phyloP scores from a whole-genome alignment of 35 echinoderm and acorn worm genomes.

The Lytechinus pictus region DNA sequence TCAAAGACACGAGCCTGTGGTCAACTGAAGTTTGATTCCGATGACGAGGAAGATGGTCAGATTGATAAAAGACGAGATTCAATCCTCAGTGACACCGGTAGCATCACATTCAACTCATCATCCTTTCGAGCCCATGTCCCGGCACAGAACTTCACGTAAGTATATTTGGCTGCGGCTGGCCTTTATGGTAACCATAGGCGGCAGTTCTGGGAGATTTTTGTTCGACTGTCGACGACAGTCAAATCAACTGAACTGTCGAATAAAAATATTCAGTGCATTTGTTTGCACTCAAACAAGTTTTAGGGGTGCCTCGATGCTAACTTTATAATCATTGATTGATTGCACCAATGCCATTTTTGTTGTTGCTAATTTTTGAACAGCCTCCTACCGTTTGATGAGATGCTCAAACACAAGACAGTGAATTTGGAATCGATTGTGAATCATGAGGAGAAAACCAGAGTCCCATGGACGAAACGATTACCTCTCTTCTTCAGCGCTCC shows the following conservation, averaged over 20 bases:
- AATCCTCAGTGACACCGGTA: constrained; percentile 31
- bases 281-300: too few relatives aligned
- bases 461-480: not conserved
- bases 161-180: not conserved
- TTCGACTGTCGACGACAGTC: too few relatives aligned
- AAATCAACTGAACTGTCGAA: too few relatives aligned
- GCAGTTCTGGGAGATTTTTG: too few relatives aligned
- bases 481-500: constrained; percentile 57
- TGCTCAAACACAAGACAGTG: constrained; percentile 37
- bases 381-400: constrained; percentile 33
- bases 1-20: constrained; percentile 42
- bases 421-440: not conserved
- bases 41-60: constrained; percentile 30
- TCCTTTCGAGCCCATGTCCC: not conserved
- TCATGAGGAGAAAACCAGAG: not conserved
- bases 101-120: not conserved
- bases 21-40: not conserved
- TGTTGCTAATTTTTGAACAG: not conserved
- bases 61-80: constrained; percentile 28
- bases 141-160: constrained; percentile 30
- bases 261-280: too few relatives aligned
- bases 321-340: not conserved
- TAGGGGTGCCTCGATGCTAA: too few relatives aligned
- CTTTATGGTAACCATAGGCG: too few relatives aligned
- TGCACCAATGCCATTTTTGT: not conserved